These are phyloP conservation scores for Phorcus lineatus DNA, from an alignment of 2,888 invertebrate genomes.

Conservation along the genomic window DNA sequence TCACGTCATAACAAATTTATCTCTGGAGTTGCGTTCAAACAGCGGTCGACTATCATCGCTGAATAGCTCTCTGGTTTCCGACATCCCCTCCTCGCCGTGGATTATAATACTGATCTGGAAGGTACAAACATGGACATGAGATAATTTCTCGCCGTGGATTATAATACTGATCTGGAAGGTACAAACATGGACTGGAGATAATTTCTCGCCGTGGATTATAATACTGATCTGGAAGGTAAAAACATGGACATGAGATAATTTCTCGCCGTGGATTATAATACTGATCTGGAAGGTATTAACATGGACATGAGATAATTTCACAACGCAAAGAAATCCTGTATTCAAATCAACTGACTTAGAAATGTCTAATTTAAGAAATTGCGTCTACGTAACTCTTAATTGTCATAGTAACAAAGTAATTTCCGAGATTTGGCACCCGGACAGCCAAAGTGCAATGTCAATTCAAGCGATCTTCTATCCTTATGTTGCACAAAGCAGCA, in stretches of 20 bases:
- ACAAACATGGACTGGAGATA: neutral
- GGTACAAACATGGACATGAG: neutral
- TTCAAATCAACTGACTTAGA: too few species aligned
- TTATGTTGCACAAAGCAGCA: too few species aligned
- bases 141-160: neutral
- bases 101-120: conserved; percentile 75
- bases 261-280: neutral
- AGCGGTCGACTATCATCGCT: conserved; percentile 66
- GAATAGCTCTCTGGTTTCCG: conserved; percentile 74
- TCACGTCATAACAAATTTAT: conserved; percentile 75
- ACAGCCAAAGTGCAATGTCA: too few species aligned
- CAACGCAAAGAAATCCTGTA: too few species aligned
- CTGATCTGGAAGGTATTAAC: neutral
- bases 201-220: neutral
- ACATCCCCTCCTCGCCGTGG: conserved; percentile 75
- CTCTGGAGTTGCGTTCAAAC: conserved; percentile 74
- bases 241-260: neutral
- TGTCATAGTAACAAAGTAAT: too few species aligned
- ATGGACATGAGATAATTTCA: neutral
- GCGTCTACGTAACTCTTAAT: too few species aligned
- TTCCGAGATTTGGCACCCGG: too few species aligned
- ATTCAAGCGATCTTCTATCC: too few species aligned
- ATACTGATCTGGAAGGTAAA: neutral
- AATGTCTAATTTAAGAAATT: too few species aligned
- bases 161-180: neutral